Conservation (phyloP, 2,113 vertebrate species). For the Nymphicus hollandicus region DNA sequence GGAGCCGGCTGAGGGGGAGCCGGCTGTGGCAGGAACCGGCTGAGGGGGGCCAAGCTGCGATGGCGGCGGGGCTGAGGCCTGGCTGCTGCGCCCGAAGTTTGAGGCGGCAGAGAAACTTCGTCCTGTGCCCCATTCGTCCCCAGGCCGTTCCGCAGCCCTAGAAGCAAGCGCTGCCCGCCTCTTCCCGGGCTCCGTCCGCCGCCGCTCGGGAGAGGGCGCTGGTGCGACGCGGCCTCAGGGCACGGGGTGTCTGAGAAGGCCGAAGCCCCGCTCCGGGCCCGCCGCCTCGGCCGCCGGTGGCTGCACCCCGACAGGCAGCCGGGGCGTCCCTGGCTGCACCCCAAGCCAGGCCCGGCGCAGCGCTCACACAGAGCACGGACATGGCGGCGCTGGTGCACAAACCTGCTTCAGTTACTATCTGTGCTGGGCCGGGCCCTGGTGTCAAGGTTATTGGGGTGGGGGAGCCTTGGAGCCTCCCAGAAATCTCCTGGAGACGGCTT, state of each 20-base stretch:
- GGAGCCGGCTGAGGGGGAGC: no score
- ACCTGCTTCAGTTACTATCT: accelerated
- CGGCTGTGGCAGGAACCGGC: no score
- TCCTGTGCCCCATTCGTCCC: no score
- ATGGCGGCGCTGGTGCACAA: not conserved
- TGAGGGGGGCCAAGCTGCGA: not conserved
- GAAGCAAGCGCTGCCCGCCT: no score
- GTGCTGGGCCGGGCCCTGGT: not conserved
- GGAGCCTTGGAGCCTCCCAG: not conserved
- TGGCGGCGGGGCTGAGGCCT: no score
- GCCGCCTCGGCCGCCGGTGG: not conserved
- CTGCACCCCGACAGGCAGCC: not conserved
- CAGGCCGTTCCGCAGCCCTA: no score
- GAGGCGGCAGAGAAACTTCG: not conserved
- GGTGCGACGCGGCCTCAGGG: not conserved
- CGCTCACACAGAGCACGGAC: not conserved
- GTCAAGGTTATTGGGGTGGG: not conserved
- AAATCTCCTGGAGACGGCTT: not conserved
- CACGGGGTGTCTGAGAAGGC: not conserved
- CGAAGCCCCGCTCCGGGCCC: not conserved
- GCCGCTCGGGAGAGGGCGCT: not conserved
- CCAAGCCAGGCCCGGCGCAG: not conserved
- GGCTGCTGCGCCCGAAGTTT: not conserved
- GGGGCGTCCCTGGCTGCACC: not conserved
- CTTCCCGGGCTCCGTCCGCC: not conserved